Base-by-base conservation (phyloP, 2,113 vertebrate genomes). In the Zeus faber region DNA sequence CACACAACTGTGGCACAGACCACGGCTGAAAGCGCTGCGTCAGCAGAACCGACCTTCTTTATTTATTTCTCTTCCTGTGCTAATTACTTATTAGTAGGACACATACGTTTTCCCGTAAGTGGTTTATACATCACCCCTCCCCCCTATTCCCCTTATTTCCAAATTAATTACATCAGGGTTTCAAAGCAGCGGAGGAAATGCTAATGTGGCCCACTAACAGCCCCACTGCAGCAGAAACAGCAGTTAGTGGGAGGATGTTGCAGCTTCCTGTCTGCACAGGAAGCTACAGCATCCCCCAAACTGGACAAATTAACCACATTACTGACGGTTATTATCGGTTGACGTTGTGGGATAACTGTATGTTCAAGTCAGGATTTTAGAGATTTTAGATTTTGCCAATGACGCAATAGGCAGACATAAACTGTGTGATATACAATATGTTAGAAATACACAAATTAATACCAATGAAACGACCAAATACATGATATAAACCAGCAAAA, bases 111-210 rank as follows among this genome's bases (percentile, higher is more conserved):
- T 58, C 59, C 61, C 56, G 72, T 77, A 65, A 76, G 70, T 75
- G 41, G 50, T 80, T 72, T 72, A 72, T 74, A 69, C 57, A 74
- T 72, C 70, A 74, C n/a, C n/a, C n/a, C n/a, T n/a, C n/a, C n/a
- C n/a, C n/a, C n/a, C n/a, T n/a, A n/a, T n/a, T n/a, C n/a, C 48
- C 16, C 5, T 46, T 23, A 76, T 77, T 77, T 76, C 56, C 58
- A 73, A 76, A 80, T 81, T 70, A 80, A 80, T 84, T 80, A 74
- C 65, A 85, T 68, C 58, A 71, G 56, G 54, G 46, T 54, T 70
- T 67, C 33, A 80, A 78, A 74, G 66, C 64, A 70, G 73, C 40
- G 40, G 48, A 70, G 35, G 33, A 70, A 74, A 85, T 77, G 77
- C 70, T 67, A 73, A 83, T 81, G 67, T 72, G 63, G 58, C 63